Evolutionary conservation across 2,113 vertebrate genomes (phyloP).

Genomic region (Rhinoderma darwinii): DNA sequence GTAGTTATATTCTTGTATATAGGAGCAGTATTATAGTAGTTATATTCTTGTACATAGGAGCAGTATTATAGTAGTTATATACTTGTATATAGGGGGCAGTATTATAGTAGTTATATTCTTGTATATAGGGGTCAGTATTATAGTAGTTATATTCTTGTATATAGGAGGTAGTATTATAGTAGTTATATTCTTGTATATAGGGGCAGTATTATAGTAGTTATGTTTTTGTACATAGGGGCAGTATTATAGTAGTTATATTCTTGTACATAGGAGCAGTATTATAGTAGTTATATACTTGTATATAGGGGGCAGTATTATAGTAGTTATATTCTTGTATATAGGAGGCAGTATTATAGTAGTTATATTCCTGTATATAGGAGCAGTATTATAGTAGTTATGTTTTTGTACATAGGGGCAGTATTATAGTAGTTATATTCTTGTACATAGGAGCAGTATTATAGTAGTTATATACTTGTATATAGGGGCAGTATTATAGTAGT

Average conservation of each 20-base stretch:
- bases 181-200: not conserved
- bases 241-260: not conserved
- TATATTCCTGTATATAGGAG: constrained; percentile 7
- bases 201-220: not conserved
- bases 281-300: constrained; percentile 6
- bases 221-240: not conserved
- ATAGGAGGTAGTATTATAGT: not conserved
- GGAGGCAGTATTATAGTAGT: not conserved
- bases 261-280: not conserved
- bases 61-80: too few relatives aligned
- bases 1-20: too few relatives aligned
- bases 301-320: not conserved
- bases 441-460: constrained; percentile 10
- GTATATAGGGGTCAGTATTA: too few relatives aligned
- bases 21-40: too few relatives aligned
- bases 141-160: too few relatives aligned
- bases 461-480: constrained; percentile 7
- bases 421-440: constrained; percentile 13
- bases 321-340: not conserved
- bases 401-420: not conserved
- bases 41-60: too few relatives aligned
- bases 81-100: too few relatives aligned
- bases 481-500: constrained; percentile 12
- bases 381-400: constrained; percentile 10
- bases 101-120: too few relatives aligned